Base-by-base conservation (phyloP, 2,113 vertebrate genomes). In the Hydrochoerus hydrochaeris region DNA sequence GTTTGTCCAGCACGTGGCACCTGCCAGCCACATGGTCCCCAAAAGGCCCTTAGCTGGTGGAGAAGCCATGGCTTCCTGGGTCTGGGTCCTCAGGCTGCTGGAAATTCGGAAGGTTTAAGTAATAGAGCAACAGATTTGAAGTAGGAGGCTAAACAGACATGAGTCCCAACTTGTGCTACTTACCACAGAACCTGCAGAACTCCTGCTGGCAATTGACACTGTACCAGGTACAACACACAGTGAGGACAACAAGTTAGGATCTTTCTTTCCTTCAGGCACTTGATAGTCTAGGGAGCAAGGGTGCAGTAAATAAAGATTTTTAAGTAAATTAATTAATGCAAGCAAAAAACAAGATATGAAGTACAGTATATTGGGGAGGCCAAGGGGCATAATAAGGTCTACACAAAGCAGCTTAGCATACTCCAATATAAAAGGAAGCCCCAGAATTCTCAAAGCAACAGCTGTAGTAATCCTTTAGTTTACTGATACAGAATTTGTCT, bases 91-190 rank as follows among this genome's bases (percentile, higher is more conserved):
- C 6, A 1, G 44, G 44, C 28, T 67, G 28, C 78, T 46, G 44
- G n/a, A 77, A 62, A 60, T 28, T 38, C 35, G 28, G 88, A 80
- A 60, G 52, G 32, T 11, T 69, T n/a, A 83, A 80, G 32, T 2
- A 58, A 57, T 12, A 28, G 30, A 20, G 1, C 16, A 35, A 20
- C 1, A 58, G 81, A 5, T 60, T 78, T 57, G 58, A 9, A 3
- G 6, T 5, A 81, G 38, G 46, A 73, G 6, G 41, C 41, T 1
- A 7, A 52, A 90, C 49, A 44, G 0, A 14, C 32, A n/a, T 1
- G 30, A 38, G 35, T 69, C 41, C 62, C 12, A 20, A 20, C 7
- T 0, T 11, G 20, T 65, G 6, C 14, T 8, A 0, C 0, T 28
- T 52, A 41, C 35, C n/a, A 4, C 4, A 17, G 52, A 46, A 90